Evolutionary conservation across 2,113 vertebrate species (phyloP).

Genomic region (Xenopus borealis): DNA sequence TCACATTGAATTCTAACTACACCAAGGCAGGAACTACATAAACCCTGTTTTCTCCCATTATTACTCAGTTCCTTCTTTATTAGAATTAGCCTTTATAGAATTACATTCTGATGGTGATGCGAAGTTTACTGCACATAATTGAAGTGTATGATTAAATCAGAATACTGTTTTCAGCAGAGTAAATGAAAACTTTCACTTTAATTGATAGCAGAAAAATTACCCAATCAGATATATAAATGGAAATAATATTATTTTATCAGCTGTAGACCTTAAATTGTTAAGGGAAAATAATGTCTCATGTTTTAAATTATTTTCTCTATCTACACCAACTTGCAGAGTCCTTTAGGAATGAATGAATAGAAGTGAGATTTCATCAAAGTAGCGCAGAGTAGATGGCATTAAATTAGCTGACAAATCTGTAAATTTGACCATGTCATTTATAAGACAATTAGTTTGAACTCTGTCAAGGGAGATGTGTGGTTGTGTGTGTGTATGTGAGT

Average conservation of each 20-base stretch:
- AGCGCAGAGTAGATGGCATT: neutral
- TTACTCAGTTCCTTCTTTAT: too few species aligned
- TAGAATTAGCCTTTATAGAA: too few species aligned
- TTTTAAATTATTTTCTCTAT: slow-evolving; percentile 3
- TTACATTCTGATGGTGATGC: too few species aligned
- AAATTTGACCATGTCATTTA: neutral
- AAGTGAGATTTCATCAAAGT: slow-evolving; percentile 1
- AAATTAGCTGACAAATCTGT: neutral
- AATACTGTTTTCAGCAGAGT: too few species aligned
- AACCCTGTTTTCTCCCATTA: too few species aligned
- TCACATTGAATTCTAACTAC: too few species aligned
- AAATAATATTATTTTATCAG: neutral
- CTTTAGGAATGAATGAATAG: neutral
- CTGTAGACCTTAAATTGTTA: neutral
- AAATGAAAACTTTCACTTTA: too few species aligned
- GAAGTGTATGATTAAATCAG: too few species aligned
- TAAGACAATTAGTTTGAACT: neutral
- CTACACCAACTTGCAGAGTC: neutral
- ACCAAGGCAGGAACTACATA: too few species aligned
- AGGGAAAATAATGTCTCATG: neutral
- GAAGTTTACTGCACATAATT: too few species aligned
- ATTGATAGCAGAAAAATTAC: too few species aligned
- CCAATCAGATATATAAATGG: neutral
- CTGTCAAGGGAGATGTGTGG: neutral
- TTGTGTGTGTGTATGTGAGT: too few species aligned